Base-by-base conservation (phyloP, 2,797 vertebrate species). In the Cossypha dichroa region DNA sequence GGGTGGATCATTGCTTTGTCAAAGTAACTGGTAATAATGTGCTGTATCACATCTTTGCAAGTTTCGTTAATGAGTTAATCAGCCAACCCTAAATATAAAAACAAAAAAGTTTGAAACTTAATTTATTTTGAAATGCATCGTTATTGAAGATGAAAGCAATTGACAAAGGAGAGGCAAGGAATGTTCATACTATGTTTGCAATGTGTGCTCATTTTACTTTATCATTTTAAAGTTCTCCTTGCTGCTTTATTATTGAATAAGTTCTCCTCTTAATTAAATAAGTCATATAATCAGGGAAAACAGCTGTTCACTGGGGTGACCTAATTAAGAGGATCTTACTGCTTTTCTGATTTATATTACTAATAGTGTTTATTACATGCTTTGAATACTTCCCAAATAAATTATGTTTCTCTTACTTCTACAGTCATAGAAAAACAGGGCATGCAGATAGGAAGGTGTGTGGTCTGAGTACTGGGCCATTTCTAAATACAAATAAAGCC, bases 301-400 rank as follows among this genome's bases (percentile, higher is more conserved):
- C 86, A 91, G 41, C 48, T 90, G 66, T 85, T 96, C 63, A 81
- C 55, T 72, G 33, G 22, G 46, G 25, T 88, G 70, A 81, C 63
- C 90, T 92, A 93, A 94, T 93, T 87, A 90, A 78, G 73, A 74
- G 41, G 29, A 70, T 94, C 90, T 95, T 88, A 49, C n/a, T 56
- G 23, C 56, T 41, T 89, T 94, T 89, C 69, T 85, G 64, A 49
- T 85, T 74, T 88, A 29, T 79, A 31, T 82, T 90, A 16, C 55
- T 84, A 92, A 68, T 93, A 85, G 51, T 58, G 15, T 85, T 91
- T 94, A 80, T 85, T 79, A 73, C 79, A 69, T 67, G 25, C 20
- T 87, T 88, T 90, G 31, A 85, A 59, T 75, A 36, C 31, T 68
- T 93, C 43, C 59, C 36, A 83, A 85, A 76, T 83, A 73, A 82